Percentiles rank a stretch among this genome's conserved stretches.
Evolutionary conservation across 2,888 invertebrate species (phyloP).

Genomic region (Himalopsyche tibetana): DNA sequence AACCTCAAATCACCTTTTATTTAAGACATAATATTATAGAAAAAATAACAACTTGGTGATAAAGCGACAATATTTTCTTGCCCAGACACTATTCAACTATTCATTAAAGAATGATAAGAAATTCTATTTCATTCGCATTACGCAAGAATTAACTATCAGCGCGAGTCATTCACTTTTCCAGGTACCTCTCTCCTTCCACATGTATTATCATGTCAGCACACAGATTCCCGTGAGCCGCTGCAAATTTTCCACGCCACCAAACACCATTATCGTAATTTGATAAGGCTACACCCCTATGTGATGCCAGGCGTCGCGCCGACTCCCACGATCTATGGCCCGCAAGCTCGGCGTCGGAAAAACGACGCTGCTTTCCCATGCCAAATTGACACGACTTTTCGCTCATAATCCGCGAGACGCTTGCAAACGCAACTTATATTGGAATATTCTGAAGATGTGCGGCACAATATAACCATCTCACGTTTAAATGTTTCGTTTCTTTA

Average conservation of each 20-base stretch:
- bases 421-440: background rate
- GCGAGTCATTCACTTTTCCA: background rate
- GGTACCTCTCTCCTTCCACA: background rate
- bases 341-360: slow-evolving; percentile 18
- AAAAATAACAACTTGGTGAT: too few species aligned
- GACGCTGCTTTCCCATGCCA: slow-evolving; percentile 35
- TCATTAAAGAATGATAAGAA: too few species aligned
- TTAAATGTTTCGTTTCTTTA: too few species aligned
- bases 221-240: slow-evolving; percentile 58
- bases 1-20: too few species aligned
- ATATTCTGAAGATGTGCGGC: background rate
- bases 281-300: slow-evolving; percentile 55
- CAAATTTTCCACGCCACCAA: slow-evolving; percentile 64
- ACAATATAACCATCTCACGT: slow-evolving; percentile 26
- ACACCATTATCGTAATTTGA: slow-evolving; percentile 65
- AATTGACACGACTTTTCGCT: background rate
- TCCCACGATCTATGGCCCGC: background rate
- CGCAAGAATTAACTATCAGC: background rate
- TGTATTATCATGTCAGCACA: slow-evolving; percentile 58
- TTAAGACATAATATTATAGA: too few species aligned
- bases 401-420: slow-evolving; percentile 10
- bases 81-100: too few species aligned
- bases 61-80: too few species aligned
- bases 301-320: background rate
- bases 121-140: background rate